Conservation (phyloP, 2,797 vertebrate species). For the Craterocephalus amniculus region DNA sequence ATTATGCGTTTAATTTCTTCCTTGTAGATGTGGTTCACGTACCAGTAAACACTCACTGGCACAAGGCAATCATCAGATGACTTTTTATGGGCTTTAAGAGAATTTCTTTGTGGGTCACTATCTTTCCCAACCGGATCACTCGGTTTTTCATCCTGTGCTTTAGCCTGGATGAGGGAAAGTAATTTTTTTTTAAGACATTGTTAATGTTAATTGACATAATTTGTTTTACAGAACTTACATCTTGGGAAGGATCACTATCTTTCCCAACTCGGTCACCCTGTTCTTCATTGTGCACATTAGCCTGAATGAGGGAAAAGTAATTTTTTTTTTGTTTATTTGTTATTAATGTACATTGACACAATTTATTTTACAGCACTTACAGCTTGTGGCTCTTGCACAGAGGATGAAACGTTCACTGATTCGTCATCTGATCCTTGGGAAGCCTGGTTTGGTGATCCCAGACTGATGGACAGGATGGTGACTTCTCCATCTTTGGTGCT, state of each 20-base stretch:
- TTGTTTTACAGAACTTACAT: too few relatives aligned
- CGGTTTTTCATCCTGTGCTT: accelerated
- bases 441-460: accelerated
- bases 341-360: too few relatives aligned
- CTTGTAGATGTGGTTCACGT: slow-evolving; percentile 53
- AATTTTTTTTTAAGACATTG: neutral
- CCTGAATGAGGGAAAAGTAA: too few relatives aligned
- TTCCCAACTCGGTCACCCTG: too few relatives aligned
- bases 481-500: accelerated
- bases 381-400: neutral
- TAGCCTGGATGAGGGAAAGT: too few relatives aligned
- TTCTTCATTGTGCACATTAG: too few relatives aligned
- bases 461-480: neutral
- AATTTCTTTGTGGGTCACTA: neutral
- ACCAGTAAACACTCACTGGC: slow-evolving; percentile 49
- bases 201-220: neutral
- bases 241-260: too few relatives aligned
- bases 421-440: neutral
- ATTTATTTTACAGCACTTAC: slow-evolving; percentile 41
- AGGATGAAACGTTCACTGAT: neutral
- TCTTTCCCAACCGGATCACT: neutral
- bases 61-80: neutral
- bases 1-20: slow-evolving; percentile 59
- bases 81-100: neutral
- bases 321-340: too few relatives aligned